Percentiles rank a stretch among this genome's conserved stretches.
Evolutionary conservation across 2,797 vertebrate genomes (phyloP).

Genomic region (Oreochromis mossambicus): DNA sequence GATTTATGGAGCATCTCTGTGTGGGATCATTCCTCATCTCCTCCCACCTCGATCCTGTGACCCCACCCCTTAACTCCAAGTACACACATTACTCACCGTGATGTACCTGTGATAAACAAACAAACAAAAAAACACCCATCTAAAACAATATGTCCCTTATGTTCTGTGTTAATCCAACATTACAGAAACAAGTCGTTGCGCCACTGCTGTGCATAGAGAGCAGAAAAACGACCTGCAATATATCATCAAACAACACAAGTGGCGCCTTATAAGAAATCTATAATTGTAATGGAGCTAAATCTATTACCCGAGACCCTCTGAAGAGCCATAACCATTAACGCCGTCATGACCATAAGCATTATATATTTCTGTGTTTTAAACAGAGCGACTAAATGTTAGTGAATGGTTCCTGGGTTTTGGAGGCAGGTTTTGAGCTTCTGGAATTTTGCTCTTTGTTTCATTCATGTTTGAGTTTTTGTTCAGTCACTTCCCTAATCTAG

Average conservation of each 20-base stretch:
- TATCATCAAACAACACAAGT: slow-evolving; percentile 31
- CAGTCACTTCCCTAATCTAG: neutral
- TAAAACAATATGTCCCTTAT: slow-evolving; percentile 30
- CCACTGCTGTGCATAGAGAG: slow-evolving; percentile 19
- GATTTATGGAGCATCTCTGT: slow-evolving; percentile 75
- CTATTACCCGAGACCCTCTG: slow-evolving; percentile 30
- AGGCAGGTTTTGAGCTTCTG: neutral
- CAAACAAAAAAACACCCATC: neutral
- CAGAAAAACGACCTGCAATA: neutral
- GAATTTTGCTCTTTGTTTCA: neutral
- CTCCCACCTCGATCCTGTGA: slow-evolving; percentile 25
- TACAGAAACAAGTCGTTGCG: slow-evolving; percentile 13
- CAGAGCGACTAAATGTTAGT: neutral
- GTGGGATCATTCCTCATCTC: slow-evolving; percentile 63
- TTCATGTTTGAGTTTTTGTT: neutral
- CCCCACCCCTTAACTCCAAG: neutral
- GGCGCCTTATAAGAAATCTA: slow-evolving; percentile 31
- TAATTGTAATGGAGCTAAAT: slow-evolving; percentile 37
- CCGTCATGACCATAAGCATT: neutral
- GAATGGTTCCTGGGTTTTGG: neutral
- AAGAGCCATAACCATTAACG: slow-evolving; percentile 37
- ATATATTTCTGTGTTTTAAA: slow-evolving; percentile 10
- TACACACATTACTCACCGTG: slow-evolving; percentile 58
- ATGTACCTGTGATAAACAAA: slow-evolving; percentile 55
- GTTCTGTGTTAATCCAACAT: slow-evolving; percentile 40